Evolutionary conservation across 1,140 invertebrate species (phyloP), one percentile per base, ranked within the genome.

Genomic region (Papilio machaon): DNA sequence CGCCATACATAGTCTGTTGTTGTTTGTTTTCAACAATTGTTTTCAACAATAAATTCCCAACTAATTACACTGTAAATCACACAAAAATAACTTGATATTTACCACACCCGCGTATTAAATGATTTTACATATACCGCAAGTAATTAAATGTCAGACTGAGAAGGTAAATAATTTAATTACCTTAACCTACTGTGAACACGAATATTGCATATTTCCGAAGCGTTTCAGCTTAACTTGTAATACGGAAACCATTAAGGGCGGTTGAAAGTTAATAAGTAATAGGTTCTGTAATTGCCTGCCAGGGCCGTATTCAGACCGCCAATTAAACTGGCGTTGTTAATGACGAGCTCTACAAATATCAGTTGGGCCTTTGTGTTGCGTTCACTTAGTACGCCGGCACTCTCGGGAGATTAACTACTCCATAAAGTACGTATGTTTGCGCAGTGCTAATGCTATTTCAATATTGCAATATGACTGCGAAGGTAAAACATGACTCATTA

Each of bases 241-340:
- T 90, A 89, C 90, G 87, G 85, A 89, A 91, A 90, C 87, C 87
- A 92, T 91, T 89, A 91, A 87, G 87, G 88, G 87, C 83, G 88
- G 87, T 88, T 88, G 86, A 89, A 91, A 90, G 89, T 91, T 91
- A 91, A 91, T 91, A 91, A 91, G 88, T 90, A 90, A 90, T 91
- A 87, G 85, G 87, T 86, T 88, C 87, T 86, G 87, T 91, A 91
- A 92, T 91, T 91, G 90, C 84, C 85, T 85, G 82, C 82, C 90
- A 91, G 89, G 82, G 85, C 78, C 85, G 89, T 11, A 89, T 84
- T 89, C 78, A 81, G 81, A 80, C 19, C 43, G 46, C 30, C 76
- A 82, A 83, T 86, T 80, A 81, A 83, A 79, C 67, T 79, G 70
- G 58, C 77, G n/a, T 70, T 76, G 58, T 58, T 76, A 79, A 79